Percentiles rank a stretch among this genome's conserved stretches.
phyloP scores from a whole-genome alignment of 1,140 invertebrate genomes.

The Euura saliciscinereae region DNA sequence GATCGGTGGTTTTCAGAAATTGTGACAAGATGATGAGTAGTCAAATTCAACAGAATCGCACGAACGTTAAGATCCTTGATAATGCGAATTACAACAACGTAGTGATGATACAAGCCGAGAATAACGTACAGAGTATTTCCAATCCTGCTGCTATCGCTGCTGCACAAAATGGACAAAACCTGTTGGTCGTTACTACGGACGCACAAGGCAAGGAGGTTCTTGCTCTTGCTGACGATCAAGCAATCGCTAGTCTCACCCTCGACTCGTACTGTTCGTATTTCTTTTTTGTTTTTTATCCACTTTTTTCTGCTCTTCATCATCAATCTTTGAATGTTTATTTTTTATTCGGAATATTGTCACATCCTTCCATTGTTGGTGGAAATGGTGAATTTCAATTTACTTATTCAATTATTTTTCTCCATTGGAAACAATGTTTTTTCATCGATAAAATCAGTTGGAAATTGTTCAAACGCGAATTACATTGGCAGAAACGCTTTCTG shows the following conservation, averaged over 20 bases:
- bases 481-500: no score
- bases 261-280: conserved; percentile 50
- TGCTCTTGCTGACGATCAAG: conserved; percentile 35
- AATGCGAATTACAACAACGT: no score
- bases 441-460: no score
- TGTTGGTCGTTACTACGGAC: conserved; percentile 45
- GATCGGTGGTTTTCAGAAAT: no score
- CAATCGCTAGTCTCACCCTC: conserved; percentile 35
- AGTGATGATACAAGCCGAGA: background rate
- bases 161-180: conserved; percentile 38
- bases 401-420: no score
- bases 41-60: conserved; percentile 22
- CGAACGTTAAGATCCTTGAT: background rate
- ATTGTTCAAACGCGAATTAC: no score
- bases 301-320: background rate
- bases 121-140: background rate
- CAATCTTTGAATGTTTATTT: background rate
- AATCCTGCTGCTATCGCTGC: background rate
- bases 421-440: no score
- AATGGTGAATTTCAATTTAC: no score
- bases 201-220: conserved; percentile 41
- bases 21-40: conserved; percentile 23
- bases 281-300: background rate
- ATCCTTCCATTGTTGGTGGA: background rate
- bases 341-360: background rate